Evolutionary conservation across 2,113 vertebrate species (phyloP).

Genomic region (Centrocercus urophasianus): DNA sequence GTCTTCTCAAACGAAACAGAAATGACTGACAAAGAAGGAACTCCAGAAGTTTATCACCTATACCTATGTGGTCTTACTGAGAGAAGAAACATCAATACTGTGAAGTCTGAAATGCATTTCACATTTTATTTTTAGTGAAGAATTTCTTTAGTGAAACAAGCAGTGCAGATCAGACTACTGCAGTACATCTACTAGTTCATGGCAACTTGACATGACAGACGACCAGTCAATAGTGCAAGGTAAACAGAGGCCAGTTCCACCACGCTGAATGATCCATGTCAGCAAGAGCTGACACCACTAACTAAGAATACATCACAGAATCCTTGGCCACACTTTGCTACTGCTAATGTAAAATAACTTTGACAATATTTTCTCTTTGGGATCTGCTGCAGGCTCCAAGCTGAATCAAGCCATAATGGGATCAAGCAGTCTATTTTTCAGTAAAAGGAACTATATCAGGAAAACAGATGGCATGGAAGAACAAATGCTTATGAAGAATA

Average conservation of each 20-base stretch:
- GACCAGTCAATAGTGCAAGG: neutral
- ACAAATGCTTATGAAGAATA: neutral
- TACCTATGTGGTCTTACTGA: neutral
- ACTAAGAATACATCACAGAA: neutral
- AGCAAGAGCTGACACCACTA: neutral
- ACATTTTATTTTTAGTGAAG: neutral
- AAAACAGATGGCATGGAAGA: neutral
- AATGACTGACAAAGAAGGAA: neutral
- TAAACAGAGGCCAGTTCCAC: neutral
- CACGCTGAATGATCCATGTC: neutral
- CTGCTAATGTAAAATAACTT: neutral
- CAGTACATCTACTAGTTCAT: neutral
- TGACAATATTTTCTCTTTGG: neutral
- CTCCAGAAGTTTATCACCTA: neutral
- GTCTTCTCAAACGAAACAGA: neutral
- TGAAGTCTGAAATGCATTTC: neutral
- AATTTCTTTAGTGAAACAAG: neutral
- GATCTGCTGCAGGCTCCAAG: neutral
- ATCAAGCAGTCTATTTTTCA: neutral
- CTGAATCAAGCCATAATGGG: neutral
- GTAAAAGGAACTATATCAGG: neutral
- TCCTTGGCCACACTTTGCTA: neutral
- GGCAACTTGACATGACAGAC: neutral
- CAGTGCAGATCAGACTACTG: neutral
- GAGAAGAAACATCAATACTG: neutral